Evolutionary conservation across 2,113 vertebrate genomes (phyloP).

Genomic region (Spermophilus dauricus): DNA sequence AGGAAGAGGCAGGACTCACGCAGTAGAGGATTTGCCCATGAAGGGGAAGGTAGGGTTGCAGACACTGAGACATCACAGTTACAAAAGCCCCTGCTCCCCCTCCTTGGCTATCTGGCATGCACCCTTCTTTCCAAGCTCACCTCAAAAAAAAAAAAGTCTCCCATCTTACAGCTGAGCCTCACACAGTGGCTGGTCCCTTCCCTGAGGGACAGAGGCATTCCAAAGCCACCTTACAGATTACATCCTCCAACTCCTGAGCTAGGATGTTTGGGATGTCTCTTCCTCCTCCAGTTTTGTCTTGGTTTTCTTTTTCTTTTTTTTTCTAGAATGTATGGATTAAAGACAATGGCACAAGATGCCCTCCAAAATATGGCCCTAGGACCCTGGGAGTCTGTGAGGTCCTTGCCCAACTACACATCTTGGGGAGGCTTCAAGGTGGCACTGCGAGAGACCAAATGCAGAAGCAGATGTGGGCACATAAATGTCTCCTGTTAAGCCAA

Average conservation of each 20-base stretch:
- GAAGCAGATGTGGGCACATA: fast-evolving
- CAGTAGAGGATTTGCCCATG: neutral
- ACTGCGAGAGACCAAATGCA: fast-evolving
- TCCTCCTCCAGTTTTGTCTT: neutral
- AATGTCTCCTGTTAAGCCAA: neutral
- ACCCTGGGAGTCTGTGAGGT: fast-evolving
- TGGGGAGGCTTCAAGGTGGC: fast-evolving
- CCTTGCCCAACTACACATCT: neutral
- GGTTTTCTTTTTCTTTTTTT: no score
- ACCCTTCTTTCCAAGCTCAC: fast-evolving
- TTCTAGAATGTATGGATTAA: neutral
- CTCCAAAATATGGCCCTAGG: neutral
- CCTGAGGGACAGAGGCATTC: fast-evolving
- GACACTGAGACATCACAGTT: neutral
- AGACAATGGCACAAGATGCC: neutral
- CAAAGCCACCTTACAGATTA: no score
- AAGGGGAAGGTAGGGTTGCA: neutral
- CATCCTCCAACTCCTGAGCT: neutral
- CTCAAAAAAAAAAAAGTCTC: neutral
- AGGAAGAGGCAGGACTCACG: no score
- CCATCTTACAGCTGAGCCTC: fast-evolving
- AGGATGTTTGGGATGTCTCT: fast-evolving
- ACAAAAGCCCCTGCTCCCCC: fast-evolving
- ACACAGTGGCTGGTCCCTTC: fast-evolving
- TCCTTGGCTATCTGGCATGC: fast-evolving